Percentiles rank a stretch among this genome's conserved stretches.
Evolutionary conservation across 2,888 invertebrate genomes (phyloP).

Genomic region (Torymus texanus): DNA sequence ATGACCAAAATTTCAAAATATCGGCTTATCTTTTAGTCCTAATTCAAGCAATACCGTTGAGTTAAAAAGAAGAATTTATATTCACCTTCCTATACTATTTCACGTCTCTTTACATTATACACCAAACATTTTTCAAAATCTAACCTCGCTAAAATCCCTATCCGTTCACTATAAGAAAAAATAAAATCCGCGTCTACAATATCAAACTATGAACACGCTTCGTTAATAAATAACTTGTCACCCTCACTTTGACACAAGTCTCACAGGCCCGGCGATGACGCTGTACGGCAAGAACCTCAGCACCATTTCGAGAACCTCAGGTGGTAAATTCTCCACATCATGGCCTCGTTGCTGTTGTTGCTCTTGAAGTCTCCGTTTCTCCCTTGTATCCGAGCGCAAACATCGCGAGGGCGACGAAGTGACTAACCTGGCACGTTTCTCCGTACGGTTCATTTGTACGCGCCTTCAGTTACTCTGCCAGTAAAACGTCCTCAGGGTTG

Average conservation of each 20-base stretch:
- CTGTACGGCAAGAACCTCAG: conserved; percentile 66
- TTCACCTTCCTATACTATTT: too few species aligned
- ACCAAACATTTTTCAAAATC: too few species aligned
- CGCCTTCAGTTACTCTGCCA: not conserved
- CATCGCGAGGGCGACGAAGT: not conserved
- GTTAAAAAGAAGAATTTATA: too few species aligned
- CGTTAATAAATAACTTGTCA: not conserved
- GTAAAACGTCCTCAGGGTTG: too few species aligned
- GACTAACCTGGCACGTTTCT: conserved; percentile 18
- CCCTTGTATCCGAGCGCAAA: not conserved
- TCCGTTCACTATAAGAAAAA: too few species aligned
- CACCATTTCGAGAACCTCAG: conserved; percentile 71
- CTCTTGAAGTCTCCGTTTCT: not conserved
- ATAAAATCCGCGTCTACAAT: too few species aligned
- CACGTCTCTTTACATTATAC: too few species aligned
- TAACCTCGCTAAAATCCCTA: too few species aligned
- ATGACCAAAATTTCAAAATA: too few species aligned
- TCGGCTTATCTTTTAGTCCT: too few species aligned
- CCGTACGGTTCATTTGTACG: conserved; percentile 15
- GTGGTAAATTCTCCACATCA: conserved; percentile 68
- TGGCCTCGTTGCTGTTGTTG: not conserved
- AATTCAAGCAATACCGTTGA: too few species aligned
- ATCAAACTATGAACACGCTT: too few species aligned
- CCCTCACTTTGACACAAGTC: conserved; percentile 69
- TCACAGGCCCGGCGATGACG: conserved; percentile 66